Evolutionary conservation across 1,140 invertebrate species (phyloP), one percentile per base, ranked within the genome.

Genomic region (Drosophila subobscura): DNA sequence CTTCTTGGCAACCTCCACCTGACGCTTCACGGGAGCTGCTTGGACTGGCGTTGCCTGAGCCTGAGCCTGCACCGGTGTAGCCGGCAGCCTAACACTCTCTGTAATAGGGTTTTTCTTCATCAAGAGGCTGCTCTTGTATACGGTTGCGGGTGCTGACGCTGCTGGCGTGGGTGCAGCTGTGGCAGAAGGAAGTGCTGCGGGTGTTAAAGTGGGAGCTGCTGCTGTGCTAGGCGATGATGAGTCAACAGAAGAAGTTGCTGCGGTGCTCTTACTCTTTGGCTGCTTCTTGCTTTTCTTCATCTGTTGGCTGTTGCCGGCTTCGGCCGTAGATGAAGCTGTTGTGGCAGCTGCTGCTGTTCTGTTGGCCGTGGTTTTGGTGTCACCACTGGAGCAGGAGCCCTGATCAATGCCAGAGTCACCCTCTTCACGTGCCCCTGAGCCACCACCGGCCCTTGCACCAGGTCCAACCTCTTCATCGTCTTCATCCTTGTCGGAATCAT

Each of bases 401-500:
- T 96, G 93, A 92, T 97, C 96, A 67, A 97, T 97, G 59, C 96
- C 96, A 77, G 96, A 96, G 92, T 97, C 96, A 45, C 95, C 95
- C 91, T 97, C 96, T 84, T 97, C 96, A 76, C 96, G 95, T 72
- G 95, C 94, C 20, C n/a, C 52, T 16, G 80, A 12, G 33, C 33
- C 33, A 37, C 3, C 33, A 0, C 67, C 54, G 92, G 93, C 40
- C 93, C 33, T 10, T 37, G 33, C 10, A 4, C 33, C 33, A 10
- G 33, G 3, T 4, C 10, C 92, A 20, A 93, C 93, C 57, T 94
- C 93, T n/a, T 94, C 93, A 54, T 95, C 94, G 40, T 95, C 94
- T 79, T 95, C 93, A 90, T 95, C 89, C 81, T 93, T 94, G 50
- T 93, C 94, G 41, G 94, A 94, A 47, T 94, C 93, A 71, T 95